phyloP scores from a whole-genome alignment of 2,888 invertebrate species.

The Zelleria hepariella region DNA sequence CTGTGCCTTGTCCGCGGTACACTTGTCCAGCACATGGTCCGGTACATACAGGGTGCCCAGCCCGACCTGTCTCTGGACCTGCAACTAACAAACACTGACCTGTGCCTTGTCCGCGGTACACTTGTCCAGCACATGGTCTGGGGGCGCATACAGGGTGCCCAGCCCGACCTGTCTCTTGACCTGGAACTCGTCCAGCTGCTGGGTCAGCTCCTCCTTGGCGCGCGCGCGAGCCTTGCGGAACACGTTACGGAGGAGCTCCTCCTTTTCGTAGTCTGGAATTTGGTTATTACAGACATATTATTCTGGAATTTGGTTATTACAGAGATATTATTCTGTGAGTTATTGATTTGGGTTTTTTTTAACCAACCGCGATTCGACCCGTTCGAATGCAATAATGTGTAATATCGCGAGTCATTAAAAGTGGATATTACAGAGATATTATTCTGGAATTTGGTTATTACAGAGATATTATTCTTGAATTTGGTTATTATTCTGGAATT shows the following conservation, averaged over 20 bases:
- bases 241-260: conserved; percentile 88
- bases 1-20: conserved; percentile 82
- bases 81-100: conserved; percentile 51
- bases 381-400: no score
- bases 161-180: conserved; percentile 91
- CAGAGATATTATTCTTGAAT: no score
- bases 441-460: no score
- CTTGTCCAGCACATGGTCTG: conserved; percentile 83
- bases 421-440: no score
- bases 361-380: no score
- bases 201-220: conserved; percentile 85
- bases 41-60: conserved; percentile 92
- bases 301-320: no score
- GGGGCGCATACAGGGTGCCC: conserved; percentile 90
- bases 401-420: no score
- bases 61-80: conserved; percentile 85
- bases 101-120: conserved; percentile 84
- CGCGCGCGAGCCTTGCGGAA: conserved; percentile 91
- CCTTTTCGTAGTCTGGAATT: conserved; percentile 84
- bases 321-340: not conserved
- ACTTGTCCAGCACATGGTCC: conserved; percentile 83
- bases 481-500: no score
- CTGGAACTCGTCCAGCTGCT: conserved; percentile 87
- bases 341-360: no score
- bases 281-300: no score